Percentiles rank a stretch among this genome's conserved stretches.
Conservation (phyloP, 35 echinoderm and acorn worm species). For the Strongylocentrotus purpuratus region DNA sequence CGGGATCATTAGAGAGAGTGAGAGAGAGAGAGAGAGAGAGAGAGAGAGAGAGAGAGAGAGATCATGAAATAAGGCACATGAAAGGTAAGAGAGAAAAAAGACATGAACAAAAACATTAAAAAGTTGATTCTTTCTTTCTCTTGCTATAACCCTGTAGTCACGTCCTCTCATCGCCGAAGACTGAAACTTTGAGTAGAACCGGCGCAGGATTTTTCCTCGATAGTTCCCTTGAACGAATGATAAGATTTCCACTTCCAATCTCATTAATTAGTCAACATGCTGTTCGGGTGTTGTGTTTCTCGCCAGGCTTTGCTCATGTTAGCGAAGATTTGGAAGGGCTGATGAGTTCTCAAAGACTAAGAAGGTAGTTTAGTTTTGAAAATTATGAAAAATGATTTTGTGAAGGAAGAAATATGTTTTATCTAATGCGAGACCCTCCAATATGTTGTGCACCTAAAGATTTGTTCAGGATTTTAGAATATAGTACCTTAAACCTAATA, state of each 20-base stretch:
- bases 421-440: too few species aligned
- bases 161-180: slow-evolving; percentile 25
- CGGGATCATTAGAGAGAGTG: not conserved
- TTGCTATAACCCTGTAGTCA: slow-evolving; percentile 22
- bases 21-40: not conserved
- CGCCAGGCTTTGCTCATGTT: not conserved
- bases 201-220: slow-evolving; percentile 40
- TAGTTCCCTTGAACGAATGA: slow-evolving; percentile 38
- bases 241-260: slow-evolving; percentile 53
- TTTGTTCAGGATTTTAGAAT: too few species aligned
- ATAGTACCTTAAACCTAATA: too few species aligned
- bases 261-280: slow-evolving; percentile 47
- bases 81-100: too few species aligned
- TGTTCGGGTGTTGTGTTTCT: slow-evolving; percentile 18
- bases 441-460: too few species aligned
- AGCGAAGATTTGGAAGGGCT: not conserved
- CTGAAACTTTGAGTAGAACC: slow-evolving; percentile 47
- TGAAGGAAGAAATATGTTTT: not conserved
- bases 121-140: too few species aligned
- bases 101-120: too few species aligned
- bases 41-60: not conserved
- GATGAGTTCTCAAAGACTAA: not conserved
- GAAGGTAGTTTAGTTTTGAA: not conserved
- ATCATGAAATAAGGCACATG: too few species aligned
- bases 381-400: not conserved